Evolutionary conservation across 1,140 invertebrate species (phyloP).

Genomic region (Rhyzopertha dominica): DNA sequence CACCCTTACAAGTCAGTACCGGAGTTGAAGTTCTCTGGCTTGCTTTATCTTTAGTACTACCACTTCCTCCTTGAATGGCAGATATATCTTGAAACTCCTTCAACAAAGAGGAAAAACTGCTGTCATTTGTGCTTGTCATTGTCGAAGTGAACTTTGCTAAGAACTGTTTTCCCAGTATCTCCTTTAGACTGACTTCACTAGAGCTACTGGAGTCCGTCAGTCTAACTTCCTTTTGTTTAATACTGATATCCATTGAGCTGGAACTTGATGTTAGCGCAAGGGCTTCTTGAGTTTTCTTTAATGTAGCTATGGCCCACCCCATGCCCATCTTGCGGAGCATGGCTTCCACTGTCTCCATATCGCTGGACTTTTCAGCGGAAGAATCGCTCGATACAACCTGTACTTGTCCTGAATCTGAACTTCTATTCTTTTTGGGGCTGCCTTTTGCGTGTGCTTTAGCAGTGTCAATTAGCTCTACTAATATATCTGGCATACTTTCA

Average conservation of each 20-base stretch:
- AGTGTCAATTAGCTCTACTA: slow-evolving; percentile 46
- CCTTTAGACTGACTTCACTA: slow-evolving; percentile 34
- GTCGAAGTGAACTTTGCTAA: slow-evolving; percentile 31
- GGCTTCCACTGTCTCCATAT: slow-evolving; percentile 52
- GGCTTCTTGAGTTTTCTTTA: slow-evolving; percentile 61
- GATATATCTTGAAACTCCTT: slow-evolving; percentile 28
- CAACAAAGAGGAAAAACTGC: slow-evolving; percentile 24
- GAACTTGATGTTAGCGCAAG: slow-evolving; percentile 58
- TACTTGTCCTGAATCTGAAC: slow-evolving; percentile 21
- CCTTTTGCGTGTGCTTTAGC: slow-evolving; percentile 7
- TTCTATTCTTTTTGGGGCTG: slow-evolving; percentile 34
- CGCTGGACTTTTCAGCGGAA: slow-evolving; percentile 47
- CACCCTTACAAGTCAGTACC: too few species aligned
- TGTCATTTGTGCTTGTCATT: slow-evolving; percentile 23
- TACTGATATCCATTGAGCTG: slow-evolving; percentile 49
- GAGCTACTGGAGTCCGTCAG: slow-evolving; percentile 12
- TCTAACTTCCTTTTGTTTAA: slow-evolving; percentile 22
- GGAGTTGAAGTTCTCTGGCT: slow-evolving; percentile 51
- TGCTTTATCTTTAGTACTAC: slow-evolving; percentile 32
- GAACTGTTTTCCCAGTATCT: slow-evolving; percentile 31
- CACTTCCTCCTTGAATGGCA: slow-evolving; percentile 19
- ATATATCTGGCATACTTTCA: slow-evolving; percentile 47
- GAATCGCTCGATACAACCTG: slow-evolving; percentile 44
- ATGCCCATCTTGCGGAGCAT: slow-evolving; percentile 57
- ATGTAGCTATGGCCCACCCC: slow-evolving; percentile 59